Evolutionary conservation across 2,797 vertebrate genomes (phyloP).

Genomic region (Carduelis carduelis): DNA sequence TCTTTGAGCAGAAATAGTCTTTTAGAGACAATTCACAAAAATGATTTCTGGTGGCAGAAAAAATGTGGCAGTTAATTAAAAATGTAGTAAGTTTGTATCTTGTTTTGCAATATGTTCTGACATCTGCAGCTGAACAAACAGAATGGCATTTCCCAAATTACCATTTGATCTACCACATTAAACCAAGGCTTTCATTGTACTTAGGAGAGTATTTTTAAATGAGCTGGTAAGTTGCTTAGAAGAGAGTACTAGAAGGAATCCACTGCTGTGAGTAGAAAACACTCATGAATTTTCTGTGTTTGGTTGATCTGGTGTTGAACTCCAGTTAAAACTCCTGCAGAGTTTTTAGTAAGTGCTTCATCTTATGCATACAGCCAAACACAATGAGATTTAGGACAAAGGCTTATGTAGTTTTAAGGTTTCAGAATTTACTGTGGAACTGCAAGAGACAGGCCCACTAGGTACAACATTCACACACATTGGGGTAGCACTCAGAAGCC

Average conservation of each 20-base stretch:
- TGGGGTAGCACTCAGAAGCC: background rate
- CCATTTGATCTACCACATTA: background rate
- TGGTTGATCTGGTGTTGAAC: background rate
- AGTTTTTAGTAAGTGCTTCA: accelerated
- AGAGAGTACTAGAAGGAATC: background rate
- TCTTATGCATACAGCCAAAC: background rate
- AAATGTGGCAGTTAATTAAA: slow-evolving; percentile 39
- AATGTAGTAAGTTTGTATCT: background rate
- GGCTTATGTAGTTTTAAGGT: background rate
- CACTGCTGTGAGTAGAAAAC: background rate
- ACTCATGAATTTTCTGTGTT: background rate
- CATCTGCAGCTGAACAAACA: slow-evolving; percentile 16
- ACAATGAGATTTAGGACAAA: background rate
- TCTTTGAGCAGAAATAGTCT: background rate
- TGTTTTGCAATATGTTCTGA: background rate
- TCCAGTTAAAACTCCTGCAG: background rate
- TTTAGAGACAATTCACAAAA: background rate
- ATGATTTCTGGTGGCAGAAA: background rate
- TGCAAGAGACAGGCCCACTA: background rate
- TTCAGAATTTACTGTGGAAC: background rate
- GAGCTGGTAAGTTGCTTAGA: background rate
- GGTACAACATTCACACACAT: background rate
- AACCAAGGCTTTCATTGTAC: background rate
- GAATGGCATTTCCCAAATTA: background rate
- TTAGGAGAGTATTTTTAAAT: background rate